A percentile compares a stretch with the other conserved stretches of the same genome.
Evolutionary conservation across 2,797 vertebrate genomes (phyloP).

Genomic region (Octomys mimax): DNA sequence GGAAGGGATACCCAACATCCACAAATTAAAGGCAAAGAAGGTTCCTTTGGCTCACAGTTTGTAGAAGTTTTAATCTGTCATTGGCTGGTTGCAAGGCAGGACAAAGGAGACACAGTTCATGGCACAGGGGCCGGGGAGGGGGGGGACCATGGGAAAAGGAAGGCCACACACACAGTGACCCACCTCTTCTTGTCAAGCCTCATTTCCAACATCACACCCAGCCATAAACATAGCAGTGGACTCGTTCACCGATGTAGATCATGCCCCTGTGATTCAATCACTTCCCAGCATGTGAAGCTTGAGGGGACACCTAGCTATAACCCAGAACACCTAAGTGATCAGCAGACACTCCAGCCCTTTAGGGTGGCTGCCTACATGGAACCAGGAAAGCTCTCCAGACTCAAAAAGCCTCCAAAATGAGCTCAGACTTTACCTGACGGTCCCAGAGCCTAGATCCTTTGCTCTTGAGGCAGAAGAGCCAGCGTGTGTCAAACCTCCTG

Average conservation of each 20-base stretch:
- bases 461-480: neutral
- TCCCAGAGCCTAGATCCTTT: neutral
- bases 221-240: neutral
- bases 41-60: neutral
- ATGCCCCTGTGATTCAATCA: neutral
- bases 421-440: neutral
- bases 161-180: neutral
- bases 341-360: neutral
- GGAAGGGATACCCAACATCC: neutral
- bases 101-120: neutral
- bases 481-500: neutral
- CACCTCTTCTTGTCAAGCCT: neutral
- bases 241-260: neutral
- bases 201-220: neutral
- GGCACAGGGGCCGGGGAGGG: neutral
- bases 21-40: neutral
- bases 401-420: rapidly evolving
- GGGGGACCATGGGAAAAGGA: neutral
- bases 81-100: neutral
- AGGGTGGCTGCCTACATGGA: neutral
- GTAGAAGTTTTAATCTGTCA: neutral
- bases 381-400: neutral
- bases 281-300: neutral
- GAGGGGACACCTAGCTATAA: neutral
- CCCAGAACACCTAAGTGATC: neutral